phyloP scores from a whole-genome alignment of 1,140 invertebrate genomes.

The Cherax destructor region DNA sequence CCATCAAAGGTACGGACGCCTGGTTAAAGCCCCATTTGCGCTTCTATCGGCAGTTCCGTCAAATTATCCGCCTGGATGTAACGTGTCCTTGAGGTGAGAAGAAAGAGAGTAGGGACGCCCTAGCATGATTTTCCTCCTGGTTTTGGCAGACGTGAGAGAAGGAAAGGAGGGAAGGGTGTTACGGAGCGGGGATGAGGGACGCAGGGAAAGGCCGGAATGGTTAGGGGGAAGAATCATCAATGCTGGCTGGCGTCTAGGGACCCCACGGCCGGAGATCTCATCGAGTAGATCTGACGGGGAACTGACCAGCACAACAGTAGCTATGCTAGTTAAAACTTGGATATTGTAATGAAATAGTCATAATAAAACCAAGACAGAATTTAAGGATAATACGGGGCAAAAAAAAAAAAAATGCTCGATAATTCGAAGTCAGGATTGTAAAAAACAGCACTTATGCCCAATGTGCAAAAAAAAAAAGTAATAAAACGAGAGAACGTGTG shows the following conservation, averaged over 20 bases:
- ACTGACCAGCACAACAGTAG: too few relatives aligned
- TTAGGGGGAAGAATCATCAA: neutral
- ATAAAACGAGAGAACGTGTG: too few relatives aligned
- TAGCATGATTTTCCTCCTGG: too few relatives aligned
- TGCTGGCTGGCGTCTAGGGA: neutral
- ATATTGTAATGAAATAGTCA: too few relatives aligned
- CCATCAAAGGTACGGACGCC: constrained; percentile 39
- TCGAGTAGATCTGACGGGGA: too few relatives aligned
- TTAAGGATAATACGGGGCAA: too few relatives aligned
- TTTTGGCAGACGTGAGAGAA: neutral
- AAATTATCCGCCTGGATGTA: constrained; percentile 10
- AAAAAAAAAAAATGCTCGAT: too few relatives aligned
- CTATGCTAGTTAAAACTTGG: too few relatives aligned
- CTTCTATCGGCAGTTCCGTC: constrained; percentile 24
- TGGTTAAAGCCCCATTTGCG: constrained; percentile 32
- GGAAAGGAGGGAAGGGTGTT: neutral
- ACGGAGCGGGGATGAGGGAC: neutral
- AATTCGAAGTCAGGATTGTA: too few relatives aligned
- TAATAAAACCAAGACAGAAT: too few relatives aligned
- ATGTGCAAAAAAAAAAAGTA: too few relatives aligned
- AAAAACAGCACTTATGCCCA: too few relatives aligned
- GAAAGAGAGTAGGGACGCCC: neutral
- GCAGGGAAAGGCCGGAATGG: neutral
- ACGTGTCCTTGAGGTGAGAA: constrained; percentile 1
- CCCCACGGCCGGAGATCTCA: neutral